Percentiles rank a stretch among this genome's conserved stretches.
phyloP scores from a whole-genome alignment of 2,888 invertebrate species.

The Limnephilus rhombicus region DNA sequence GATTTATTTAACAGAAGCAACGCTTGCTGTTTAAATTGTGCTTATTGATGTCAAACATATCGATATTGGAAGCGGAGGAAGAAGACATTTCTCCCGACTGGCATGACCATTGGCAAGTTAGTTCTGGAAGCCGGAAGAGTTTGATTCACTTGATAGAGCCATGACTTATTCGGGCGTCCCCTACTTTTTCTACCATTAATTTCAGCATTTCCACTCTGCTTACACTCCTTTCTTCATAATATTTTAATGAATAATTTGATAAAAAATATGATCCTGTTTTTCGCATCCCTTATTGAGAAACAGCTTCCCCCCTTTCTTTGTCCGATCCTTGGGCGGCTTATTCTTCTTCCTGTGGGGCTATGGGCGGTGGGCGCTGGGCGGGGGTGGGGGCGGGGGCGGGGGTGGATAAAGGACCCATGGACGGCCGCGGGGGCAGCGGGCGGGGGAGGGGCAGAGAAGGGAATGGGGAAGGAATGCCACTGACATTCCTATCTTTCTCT shows the following conservation, averaged over 20 bases:
- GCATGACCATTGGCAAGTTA: too few species aligned
- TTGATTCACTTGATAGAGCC: too few species aligned
- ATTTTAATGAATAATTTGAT: not conserved
- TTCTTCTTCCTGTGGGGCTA: slow-evolving; percentile 56
- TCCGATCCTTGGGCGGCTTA: slow-evolving; percentile 44
- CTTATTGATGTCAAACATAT: too few species aligned
- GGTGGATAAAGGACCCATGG: slow-evolving; percentile 17
- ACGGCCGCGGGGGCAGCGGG: not conserved
- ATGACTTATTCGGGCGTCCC: too few species aligned
- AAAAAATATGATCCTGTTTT: not conserved
- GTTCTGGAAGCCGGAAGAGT: too few species aligned
- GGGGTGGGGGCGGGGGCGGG: not conserved
- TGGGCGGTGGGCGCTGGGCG: slow-evolving; percentile 13
- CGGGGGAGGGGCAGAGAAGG: not conserved
- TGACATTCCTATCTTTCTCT: slow-evolving; percentile 57
- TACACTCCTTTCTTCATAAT: not conserved
- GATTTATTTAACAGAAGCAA: too few species aligned
- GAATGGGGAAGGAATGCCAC: slow-evolving; percentile 51
- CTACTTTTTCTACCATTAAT: too few species aligned
- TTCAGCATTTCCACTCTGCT: too few species aligned
- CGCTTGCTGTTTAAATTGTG: too few species aligned
- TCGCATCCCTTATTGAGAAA: slow-evolving; percentile 3
- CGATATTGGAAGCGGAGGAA: too few species aligned
- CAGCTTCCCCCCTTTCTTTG: slow-evolving; percentile 38
- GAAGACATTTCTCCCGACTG: too few species aligned